Evolutionary conservation across 1,140 invertebrate genomes (phyloP).

Genomic region (Orchestia grillus): DNA sequence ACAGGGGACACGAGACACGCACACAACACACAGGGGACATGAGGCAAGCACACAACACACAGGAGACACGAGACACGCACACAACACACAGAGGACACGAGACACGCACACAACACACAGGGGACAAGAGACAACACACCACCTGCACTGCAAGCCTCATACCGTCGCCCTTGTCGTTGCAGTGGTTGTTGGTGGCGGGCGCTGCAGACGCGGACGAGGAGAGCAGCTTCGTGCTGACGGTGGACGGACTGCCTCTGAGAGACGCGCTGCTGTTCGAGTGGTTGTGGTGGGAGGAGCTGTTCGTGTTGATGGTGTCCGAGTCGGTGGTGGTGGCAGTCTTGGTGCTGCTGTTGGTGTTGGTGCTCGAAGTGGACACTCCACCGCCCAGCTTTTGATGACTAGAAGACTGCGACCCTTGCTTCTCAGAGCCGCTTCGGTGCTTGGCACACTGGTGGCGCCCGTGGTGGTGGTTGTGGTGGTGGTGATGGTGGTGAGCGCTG

Average conservation of each 20-base stretch:
- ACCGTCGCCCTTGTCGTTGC: constrained; percentile 41
- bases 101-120: no score
- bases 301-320: constrained; percentile 10
- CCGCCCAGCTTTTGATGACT: neutral
- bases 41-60: no score
- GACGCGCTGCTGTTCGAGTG: constrained; percentile 31
- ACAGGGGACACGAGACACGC: no score
- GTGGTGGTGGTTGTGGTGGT: constrained; percentile 62
- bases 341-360: constrained; percentile 50
- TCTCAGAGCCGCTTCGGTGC: constrained; percentile 30
- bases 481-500: neutral
- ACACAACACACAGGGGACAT: neutral
- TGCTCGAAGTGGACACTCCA: constrained; percentile 16
- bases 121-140: no score
- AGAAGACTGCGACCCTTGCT: neutral
- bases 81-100: no score
- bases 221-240: neutral
- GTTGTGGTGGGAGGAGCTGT: constrained; percentile 12
- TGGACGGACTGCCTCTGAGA: constrained; percentile 12
- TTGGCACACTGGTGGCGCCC: constrained; percentile 59
- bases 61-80: neutral
- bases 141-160: constrained; percentile 14
- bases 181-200: constrained; percentile 49
- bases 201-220: neutral
- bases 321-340: constrained; percentile 55